A percentile compares a stretch with the other conserved stretches of the same genome.
Evolutionary conservation across 2,113 vertebrate species (phyloP).

Genomic region (Sprattus sprattus): DNA sequence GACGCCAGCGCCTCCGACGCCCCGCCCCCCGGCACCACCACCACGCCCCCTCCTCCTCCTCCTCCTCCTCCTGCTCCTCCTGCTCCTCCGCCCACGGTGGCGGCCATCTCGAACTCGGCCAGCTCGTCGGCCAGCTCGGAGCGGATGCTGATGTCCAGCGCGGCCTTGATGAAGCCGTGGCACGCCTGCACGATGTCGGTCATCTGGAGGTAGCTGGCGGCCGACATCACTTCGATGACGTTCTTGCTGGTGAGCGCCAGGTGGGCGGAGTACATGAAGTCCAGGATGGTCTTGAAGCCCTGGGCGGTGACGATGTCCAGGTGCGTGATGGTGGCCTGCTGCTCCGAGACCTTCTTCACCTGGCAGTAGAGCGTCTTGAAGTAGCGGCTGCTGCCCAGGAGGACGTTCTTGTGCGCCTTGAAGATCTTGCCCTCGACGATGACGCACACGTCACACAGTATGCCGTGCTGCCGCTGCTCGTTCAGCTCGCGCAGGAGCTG

Average conservation of each 20-base stretch:
- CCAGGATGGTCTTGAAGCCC: slow-evolving; percentile 95
- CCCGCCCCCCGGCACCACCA: slow-evolving; percentile 64
- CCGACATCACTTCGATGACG: slow-evolving; percentile 98
- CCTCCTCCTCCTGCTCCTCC: slow-evolving; percentile 65
- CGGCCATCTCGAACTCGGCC: slow-evolving; percentile 83
- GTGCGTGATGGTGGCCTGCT: slow-evolving; percentile 93
- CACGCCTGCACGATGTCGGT: slow-evolving; percentile 98
- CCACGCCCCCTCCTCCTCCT: slow-evolving; percentile 69
- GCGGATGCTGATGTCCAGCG: slow-evolving; percentile 96
- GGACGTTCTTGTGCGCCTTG: slow-evolving; percentile 94
- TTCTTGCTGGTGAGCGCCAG: slow-evolving; percentile 95
- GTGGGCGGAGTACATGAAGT: slow-evolving; percentile 99
- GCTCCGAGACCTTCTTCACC: slow-evolving; percentile 91
- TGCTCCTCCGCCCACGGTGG: slow-evolving; percentile 67
- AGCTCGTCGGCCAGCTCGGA: slow-evolving; percentile 89
- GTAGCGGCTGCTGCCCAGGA: slow-evolving; percentile 95
- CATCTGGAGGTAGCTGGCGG: slow-evolving; percentile 98
- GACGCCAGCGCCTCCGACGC: slow-evolving; percentile 86
- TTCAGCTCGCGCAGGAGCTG: slow-evolving; percentile 95
- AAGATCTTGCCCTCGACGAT: slow-evolving; percentile 98
- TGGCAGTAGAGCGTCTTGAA: slow-evolving; percentile 99
- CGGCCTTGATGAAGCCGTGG: slow-evolving; percentile 95
- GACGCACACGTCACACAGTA: slow-evolving; percentile 93
- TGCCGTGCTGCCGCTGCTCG: slow-evolving; percentile 93
- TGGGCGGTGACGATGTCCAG: slow-evolving; percentile 96